A percentile compares a stretch with the other conserved stretches of the same genome.
Conservation (phyloP, 1,140 invertebrate species). For the Meteorus sp. region DNA sequence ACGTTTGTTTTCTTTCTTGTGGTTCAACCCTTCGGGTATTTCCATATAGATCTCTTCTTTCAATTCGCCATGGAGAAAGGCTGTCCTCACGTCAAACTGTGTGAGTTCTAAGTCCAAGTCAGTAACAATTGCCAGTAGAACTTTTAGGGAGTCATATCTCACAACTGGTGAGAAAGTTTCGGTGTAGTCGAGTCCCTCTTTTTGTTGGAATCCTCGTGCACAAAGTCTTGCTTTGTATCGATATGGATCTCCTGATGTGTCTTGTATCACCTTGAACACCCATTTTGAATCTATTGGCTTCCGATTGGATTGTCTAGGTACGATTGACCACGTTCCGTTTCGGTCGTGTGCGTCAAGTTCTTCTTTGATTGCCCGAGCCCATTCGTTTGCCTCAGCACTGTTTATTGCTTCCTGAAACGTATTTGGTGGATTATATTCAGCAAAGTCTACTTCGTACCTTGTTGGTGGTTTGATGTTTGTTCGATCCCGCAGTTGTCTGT, state of each 20-base stretch:
- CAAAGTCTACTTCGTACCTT: slow-evolving; percentile 3
- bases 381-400: slow-evolving; percentile 17
- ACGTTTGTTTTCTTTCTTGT: slow-evolving; percentile 6
- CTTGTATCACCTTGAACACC: slow-evolving; percentile 38
- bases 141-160: slow-evolving; percentile 38
- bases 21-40: slow-evolving; percentile 35
- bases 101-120: slow-evolving; percentile 36
- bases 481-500: neutral
- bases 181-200: slow-evolving; percentile 34
- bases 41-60: slow-evolving; percentile 29
- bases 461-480: neutral
- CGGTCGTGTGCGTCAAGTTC: slow-evolving; percentile 36
- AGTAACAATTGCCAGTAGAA: slow-evolving; percentile 36
- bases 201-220: slow-evolving; percentile 38
- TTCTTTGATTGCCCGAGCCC: slow-evolving; percentile 35
- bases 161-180: slow-evolving; percentile 36
- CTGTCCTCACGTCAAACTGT: slow-evolving; percentile 27
- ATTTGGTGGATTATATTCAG: neutral
- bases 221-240: slow-evolving; percentile 39
- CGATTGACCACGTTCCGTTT: slow-evolving; percentile 39
- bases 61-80: slow-evolving; percentile 25
- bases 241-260: neutral
- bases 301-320: slow-evolving; percentile 26
- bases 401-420: slow-evolving; percentile 17
- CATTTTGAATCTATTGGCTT: slow-evolving; percentile 39